Evolutionary conservation across 2,888 invertebrate genomes (phyloP), one percentile per base, ranked within the genome.

Genomic region (Selenia dentaria): DNA sequence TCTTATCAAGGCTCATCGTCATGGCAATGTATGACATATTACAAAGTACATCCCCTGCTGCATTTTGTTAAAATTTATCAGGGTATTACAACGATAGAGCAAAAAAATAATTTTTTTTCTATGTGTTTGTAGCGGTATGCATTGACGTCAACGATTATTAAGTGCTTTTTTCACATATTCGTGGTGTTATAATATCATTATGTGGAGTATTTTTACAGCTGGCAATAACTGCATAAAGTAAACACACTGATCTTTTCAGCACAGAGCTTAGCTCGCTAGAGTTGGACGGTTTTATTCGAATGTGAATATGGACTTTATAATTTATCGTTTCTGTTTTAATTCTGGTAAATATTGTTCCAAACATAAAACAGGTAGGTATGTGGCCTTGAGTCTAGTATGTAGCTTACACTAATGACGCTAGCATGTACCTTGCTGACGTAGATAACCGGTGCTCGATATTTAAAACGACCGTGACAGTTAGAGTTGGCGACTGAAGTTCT

Each of bases 81-180:
- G n/a, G n/a, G n/a, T n/a, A n/a, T n/a, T n/a, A n/a, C n/a, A n/a
- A n/a, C n/a, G n/a, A n/a, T n/a, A n/a, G n/a, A n/a, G n/a, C n/a
- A n/a, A n/a, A n/a, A n/a, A n/a, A n/a, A n/a, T n/a, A n/a, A n/a
- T n/a, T n/a, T n/a, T 63, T 56, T 61, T 59, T 58, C 61, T 58
- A 51, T 67, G 59, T 54, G 54, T 64, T 68, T 64, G 62, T 70
- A 63, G 64, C 51, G 57, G 59, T 40, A 47, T 22, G 53, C 48
- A 66, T 70, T 76, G 74, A 74, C 76, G 74, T 75, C 69, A 74
- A 55, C 29, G 56, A 61, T 66, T 66, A 70, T 70, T 65, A 67
- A 54, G 59, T 62, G 64, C 66, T 74, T 74, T 69, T 65, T 70
- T 71, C 51, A 51, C 61, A 63, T 70, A 65, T 67, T 65, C 54